Conservation (phyloP, 2,888 invertebrate genomes). For the Calliphora vomitoria region DNA sequence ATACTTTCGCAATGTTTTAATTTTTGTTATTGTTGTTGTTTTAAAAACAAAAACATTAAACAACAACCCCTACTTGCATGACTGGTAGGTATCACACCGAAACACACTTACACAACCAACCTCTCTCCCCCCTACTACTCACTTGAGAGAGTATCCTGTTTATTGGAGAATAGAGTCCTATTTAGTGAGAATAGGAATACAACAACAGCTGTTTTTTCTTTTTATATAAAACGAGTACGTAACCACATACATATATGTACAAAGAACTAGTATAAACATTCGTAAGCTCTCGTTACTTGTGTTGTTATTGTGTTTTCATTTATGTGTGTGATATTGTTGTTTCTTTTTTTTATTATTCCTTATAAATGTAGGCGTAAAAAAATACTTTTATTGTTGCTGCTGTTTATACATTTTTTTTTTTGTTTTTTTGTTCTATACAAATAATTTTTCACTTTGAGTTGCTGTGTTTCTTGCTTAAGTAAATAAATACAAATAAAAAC, state of each 20-base stretch:
- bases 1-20: constrained; percentile 25
- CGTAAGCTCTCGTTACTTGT: not conserved
- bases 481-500: not conserved
- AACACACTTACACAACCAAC: not conserved
- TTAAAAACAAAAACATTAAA: not conserved
- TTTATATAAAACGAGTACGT: not conserved
- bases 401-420: constrained; percentile 32
- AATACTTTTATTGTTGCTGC: not conserved
- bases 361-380: constrained; percentile 24
- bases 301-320: constrained; percentile 2
- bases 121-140: not conserved
- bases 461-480: not conserved
- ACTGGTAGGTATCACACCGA: constrained; percentile 4
- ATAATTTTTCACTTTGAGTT: not conserved
- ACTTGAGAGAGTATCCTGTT: not conserved
- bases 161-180: not conserved
- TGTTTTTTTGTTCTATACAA: not conserved
- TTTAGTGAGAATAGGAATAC: not conserved
- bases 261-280: not conserved
- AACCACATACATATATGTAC: not conserved
- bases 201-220: constrained; percentile 24
- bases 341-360: not conserved
- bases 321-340: not conserved
- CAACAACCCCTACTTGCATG: constrained; percentile 44
- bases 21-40: constrained; percentile 4